A percentile compares a stretch with the other conserved stretches of the same genome.
phyloP scores from a whole-genome alignment of 2,797 vertebrate species.

The Fringilla coelebs region DNA sequence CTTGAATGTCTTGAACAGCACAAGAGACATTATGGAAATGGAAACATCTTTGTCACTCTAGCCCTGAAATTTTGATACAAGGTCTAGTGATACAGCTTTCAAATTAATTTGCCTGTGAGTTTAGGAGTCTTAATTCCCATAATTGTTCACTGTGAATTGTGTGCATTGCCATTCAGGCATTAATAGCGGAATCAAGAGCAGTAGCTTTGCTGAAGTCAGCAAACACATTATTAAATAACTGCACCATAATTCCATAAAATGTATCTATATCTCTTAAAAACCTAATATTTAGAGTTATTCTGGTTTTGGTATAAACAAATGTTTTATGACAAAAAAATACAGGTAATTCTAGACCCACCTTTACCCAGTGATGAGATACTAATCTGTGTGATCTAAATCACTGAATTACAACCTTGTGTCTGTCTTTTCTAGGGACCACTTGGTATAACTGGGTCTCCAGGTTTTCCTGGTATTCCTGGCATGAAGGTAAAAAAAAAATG shows the following conservation, averaged over 20 bases:
- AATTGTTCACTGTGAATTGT: background rate
- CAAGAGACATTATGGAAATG: background rate
- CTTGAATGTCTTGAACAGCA: background rate
- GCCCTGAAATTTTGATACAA: background rate
- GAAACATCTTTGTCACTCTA: background rate
- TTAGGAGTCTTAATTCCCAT: background rate
- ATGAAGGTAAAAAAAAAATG: slow-evolving; percentile 81
- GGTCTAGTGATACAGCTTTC: background rate
- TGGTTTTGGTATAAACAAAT: background rate
- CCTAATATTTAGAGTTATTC: background rate
- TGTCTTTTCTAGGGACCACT: slow-evolving; percentile 85
- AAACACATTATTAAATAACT: background rate
- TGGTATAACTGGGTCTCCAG: slow-evolving; percentile 87
- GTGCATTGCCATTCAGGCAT: background rate
- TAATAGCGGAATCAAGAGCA: background rate
- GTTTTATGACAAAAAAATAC: background rate
- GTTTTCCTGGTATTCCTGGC: slow-evolving; percentile 93
- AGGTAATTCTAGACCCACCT: background rate
- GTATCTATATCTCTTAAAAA: accelerated
- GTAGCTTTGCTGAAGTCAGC: background rate
- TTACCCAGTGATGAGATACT: background rate
- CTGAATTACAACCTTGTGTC: background rate
- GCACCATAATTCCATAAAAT: background rate
- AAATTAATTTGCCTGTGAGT: background rate
- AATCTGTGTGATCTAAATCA: background rate